Conservation (phyloP, 2,888 invertebrate species). For the Xanthia togata region DNA sequence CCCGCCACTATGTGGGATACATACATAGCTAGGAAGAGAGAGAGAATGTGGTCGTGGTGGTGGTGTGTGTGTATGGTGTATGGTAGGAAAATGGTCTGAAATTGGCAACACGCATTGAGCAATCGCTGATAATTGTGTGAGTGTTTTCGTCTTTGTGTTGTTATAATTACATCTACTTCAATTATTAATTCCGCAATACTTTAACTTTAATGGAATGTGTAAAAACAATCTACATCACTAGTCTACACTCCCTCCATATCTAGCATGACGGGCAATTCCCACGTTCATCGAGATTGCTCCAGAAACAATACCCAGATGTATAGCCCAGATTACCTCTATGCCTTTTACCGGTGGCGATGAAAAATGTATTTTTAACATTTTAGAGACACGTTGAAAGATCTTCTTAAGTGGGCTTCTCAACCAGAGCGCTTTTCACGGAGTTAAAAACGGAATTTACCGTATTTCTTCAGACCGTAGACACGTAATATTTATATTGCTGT, state of each 20-base stretch:
- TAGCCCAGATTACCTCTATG: constrained; percentile 39
- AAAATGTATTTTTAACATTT: constrained; percentile 63
- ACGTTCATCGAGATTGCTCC: constrained; percentile 13
- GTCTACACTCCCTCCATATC: background rate
- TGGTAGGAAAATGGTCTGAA: too few species aligned
- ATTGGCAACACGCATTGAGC: too few species aligned
- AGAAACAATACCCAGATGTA: constrained; percentile 54
- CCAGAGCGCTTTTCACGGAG: constrained; percentile 48
- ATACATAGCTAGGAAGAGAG: too few species aligned
- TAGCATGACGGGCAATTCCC: constrained; percentile 24
- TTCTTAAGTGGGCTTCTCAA: constrained; percentile 58
- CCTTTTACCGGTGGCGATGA: constrained; percentile 57
- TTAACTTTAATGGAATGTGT: background rate
- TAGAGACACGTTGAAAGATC: constrained; percentile 63
- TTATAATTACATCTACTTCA: background rate
- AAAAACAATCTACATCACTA: background rate
- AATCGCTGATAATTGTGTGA: too few species aligned
- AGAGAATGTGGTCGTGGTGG: too few species aligned
- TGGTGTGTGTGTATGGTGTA: too few species aligned
- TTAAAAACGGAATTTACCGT: constrained; percentile 59
- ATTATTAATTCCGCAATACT: background rate
- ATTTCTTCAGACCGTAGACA: constrained; percentile 48
- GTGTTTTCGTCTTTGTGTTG: too few species aligned
- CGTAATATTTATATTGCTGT: constrained; percentile 49
- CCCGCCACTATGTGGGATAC: too few species aligned